Base-by-base conservation (phyloP, 23 tunicate genomes). In the Diplosoma virens region DNA sequence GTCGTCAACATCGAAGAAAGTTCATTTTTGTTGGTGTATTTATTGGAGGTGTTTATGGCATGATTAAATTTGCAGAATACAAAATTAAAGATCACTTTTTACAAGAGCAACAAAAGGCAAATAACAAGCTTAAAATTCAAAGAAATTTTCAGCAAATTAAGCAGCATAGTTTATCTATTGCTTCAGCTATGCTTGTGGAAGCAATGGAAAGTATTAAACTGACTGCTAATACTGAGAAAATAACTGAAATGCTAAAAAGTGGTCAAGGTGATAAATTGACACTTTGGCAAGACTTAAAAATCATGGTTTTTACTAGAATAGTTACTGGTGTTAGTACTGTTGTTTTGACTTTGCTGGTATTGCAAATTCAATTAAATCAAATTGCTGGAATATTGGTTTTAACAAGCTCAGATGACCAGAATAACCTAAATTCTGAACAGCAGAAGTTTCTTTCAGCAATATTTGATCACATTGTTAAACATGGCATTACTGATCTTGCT, bases 1-100 rank as follows among this genome's bases (percentile, higher is more conserved):
- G 76, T 18, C 67, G 68, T 25, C 87, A 82, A n/a, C 96, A 89
- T 71, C 73, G 79, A 27, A 86, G 77, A 26, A 89, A 89, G 75
- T 82, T 89, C 78, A 72, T 89, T 23, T 89, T 89, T 64, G 77
- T 81, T 35, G 96, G 96, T 26, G 88, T 89, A 4, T 81, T 89
- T 61, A 56, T 89, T 64, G 88, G 96, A 4, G 88, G 96, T 26
- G 84, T 83, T 25, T 30, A 60, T 59, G 96, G 88, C 6, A 11
- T 75, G 0, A 28, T 89, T 17, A 89, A 89, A 53, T 83, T 67
- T 69, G 84, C 83, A 1, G 89, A 89, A 37, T 82, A 89, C 48
- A 89, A 82, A 64, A 71, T 89, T 14, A 78, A 78, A n/a, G 55
- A 71, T 21, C 45, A 71, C 47, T 37, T 89, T 26, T 30, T 21